A percentile compares a stretch with the other conserved stretches of the same genome.
Conservation (phyloP, 1,140 invertebrate genomes). For the Papilio polytes region DNA sequence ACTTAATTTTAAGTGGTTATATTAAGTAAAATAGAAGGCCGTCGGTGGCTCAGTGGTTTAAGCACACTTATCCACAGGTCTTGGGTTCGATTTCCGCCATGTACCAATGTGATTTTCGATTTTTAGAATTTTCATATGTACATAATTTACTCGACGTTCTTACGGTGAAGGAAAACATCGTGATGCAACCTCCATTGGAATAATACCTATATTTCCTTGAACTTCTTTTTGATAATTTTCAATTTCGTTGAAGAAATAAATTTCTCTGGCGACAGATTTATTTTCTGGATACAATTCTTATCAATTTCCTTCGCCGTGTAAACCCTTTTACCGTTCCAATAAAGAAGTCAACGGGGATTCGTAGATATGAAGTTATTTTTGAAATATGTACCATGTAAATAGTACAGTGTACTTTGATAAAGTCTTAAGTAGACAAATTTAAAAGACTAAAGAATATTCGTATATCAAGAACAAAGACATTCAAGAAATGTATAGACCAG, state of each 20-base stretch:
- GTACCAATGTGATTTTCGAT: too few relatives aligned
- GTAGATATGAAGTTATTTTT: neutral
- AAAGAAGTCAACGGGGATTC: neutral
- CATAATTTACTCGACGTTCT: too few relatives aligned
- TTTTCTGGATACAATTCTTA: constrained; percentile 11
- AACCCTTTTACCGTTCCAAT: constrained; percentile 18
- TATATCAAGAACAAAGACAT: too few relatives aligned
- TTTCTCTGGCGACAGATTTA: constrained; percentile 19
- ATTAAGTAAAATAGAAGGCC: too few relatives aligned
- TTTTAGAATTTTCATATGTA: too few relatives aligned
- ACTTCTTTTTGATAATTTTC: neutral
- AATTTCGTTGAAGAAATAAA: constrained; percentile 1
- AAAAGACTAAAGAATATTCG: neutral
- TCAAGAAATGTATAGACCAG: too few relatives aligned
- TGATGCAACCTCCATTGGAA: neutral
- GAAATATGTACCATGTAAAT: neutral
- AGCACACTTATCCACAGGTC: too few relatives aligned
- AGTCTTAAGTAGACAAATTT: neutral
- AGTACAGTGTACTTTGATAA: neutral
- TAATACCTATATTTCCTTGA: neutral
- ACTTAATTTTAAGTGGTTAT: neutral
- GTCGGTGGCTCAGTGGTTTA: too few relatives aligned
- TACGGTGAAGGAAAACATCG: too few relatives aligned
- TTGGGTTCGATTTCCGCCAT: too few relatives aligned
- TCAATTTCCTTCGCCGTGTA: constrained; percentile 21